Base-by-base conservation (phyloP, 2,113 vertebrate genomes). In the Hyla sarda region DNA sequence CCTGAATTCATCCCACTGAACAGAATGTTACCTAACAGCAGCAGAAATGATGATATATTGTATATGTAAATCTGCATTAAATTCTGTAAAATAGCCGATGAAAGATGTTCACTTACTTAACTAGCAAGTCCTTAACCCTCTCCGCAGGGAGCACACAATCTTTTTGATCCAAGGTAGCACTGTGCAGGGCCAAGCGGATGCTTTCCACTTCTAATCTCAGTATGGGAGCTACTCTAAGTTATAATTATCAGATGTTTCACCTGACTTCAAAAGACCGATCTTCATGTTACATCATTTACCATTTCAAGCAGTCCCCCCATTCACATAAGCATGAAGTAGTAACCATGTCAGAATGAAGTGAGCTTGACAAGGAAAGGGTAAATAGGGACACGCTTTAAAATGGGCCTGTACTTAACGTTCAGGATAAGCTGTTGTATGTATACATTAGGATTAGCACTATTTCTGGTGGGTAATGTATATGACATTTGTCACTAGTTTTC, bases 151-250 rank as follows among this genome's bases (percentile, higher is more conserved):
- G 76, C 19, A 34, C 54, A 37, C 52, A 12, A 21, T 65, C 13
- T 67, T 32, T 81, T 25, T 65, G 37, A 65, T 81, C 37, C 23
- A 65, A 37, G 34, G 37, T 37, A 81, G 54, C 58, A 62, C 62
- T 47, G 34, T 8, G 56, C 34, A 45, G 37, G 32, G 58, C 34
- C 34, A 47, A 47, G 58, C 58, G 34, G 58, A 81, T 48, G 41
- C 79, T 62, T 56, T 58, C 32, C 30, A 52, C 81, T 69, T 82
- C 28, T 69, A 17, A 82, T 82, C 81, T 82, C 81, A 52, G 45
- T 69, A 52, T 69, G 81, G 60, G 45, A 69, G 65, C 45, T 65
- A 52, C 81, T 82, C 32, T 82, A 71, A 82, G 45, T 65, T 52
- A 52, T 72, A 54, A 83, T 71, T 72, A 79, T 79, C 52, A 23